Percentiles rank a stretch among this genome's conserved stretches.
phyloP scores from a whole-genome alignment of 2,888 invertebrate species.

The Sminthurinus aureus region DNA sequence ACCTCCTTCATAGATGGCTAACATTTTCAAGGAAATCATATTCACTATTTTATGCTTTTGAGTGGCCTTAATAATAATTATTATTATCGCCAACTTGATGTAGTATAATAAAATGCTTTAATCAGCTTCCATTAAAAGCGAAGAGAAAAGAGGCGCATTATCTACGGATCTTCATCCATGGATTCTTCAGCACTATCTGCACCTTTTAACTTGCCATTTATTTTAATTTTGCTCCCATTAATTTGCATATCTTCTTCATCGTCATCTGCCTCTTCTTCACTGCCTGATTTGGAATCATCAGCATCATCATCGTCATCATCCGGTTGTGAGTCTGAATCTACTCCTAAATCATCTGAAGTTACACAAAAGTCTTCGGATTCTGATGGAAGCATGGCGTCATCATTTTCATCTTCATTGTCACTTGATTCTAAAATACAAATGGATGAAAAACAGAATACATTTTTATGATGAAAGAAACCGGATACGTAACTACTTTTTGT shows the following conservation, averaged over 20 bases:
- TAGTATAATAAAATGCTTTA: neutral
- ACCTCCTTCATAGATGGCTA: no score
- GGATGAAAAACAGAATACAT: neutral
- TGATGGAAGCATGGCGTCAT: slow-evolving; percentile 60
- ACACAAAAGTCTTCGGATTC: slow-evolving; percentile 59
- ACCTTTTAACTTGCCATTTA: slow-evolving; percentile 14
- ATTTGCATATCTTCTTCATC: slow-evolving; percentile 30
- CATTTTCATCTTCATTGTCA: slow-evolving; percentile 61
- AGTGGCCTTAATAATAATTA: no score
- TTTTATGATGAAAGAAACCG: neutral
- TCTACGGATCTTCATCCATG: slow-evolving; percentile 55
- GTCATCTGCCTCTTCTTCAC: slow-evolving; percentile 52
- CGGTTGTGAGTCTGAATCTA: slow-evolving; percentile 45
- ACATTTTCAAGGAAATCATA: no score
- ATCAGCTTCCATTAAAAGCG: neutral
- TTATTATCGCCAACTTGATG: no score
- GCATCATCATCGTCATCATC: slow-evolving; percentile 62
- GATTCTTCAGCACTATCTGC: slow-evolving; percentile 44
- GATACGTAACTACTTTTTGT: neutral
- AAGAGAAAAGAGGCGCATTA: neutral
- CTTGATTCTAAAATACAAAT: slow-evolving; percentile 59
- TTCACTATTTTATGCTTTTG: no score
- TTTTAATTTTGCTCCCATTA: slow-evolving; percentile 1
- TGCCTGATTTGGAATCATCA: slow-evolving; percentile 50
- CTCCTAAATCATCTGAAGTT: slow-evolving; percentile 56